Base-by-base conservation (phyloP, 2,888 invertebrate genomes). In the Aethes cnicana region DNA sequence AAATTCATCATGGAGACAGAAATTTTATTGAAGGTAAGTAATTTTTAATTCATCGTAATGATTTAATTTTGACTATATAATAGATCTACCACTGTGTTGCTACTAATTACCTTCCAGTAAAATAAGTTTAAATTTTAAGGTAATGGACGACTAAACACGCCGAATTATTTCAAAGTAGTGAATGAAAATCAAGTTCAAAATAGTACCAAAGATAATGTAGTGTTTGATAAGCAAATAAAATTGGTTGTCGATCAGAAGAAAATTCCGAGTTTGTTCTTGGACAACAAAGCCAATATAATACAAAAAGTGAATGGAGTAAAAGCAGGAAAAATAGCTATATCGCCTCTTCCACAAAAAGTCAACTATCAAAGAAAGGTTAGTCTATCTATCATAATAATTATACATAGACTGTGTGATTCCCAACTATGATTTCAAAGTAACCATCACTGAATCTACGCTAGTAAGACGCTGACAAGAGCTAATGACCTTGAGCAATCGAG, bases 161-260 rank as follows among this genome's bases (percentile, higher is more conserved):
- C 25, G 26, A 39, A 46, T 21, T 81, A 76, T 56, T 87, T 79
- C 47, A 86, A 85, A 69, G 81, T 89, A n/a, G 77, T 82, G 0
- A 89, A 89, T 69, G 88, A 89, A 61, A 77, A 84, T 47, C 60
- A 61, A 2, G 39, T 56, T 42, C 42, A 56, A 1, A 72, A 58
- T 50, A 17, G 48, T 36, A 66, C 62, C 9, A 68, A 70, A 23
- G 77, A 77, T 14, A 69, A 72, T 47, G 65, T 57, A 32, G 39
- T 63, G 14, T 46, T 68, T 4, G 73, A 74, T 54, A 69, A 73
- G 30, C 71, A 72, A 53, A 69, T 76, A 7, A 72, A 76, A 33
- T 58, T 81, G 28, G 61, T 76, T 42, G 58, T 77, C 9, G 78
- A 81, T 21, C 77, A 75, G 49, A 84, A 80, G 60, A 75, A 69